A percentile compares a stretch with the other conserved stretches of the same genome.
These are phyloP conservation scores for Dendrolimus kikuchii DNA, from an alignment of 1,140 invertebrate species.

Conservation along the genomic window DNA sequence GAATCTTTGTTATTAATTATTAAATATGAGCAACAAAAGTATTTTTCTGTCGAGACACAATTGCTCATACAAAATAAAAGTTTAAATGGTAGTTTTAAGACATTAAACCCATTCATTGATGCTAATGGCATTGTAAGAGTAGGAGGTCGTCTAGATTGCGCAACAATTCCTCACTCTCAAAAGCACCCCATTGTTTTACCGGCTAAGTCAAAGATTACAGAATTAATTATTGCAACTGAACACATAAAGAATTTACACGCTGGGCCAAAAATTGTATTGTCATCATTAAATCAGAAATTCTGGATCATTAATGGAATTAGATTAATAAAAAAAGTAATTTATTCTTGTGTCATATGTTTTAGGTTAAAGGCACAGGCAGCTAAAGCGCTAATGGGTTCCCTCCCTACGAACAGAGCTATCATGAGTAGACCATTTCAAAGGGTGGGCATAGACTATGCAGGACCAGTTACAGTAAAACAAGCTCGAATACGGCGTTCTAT, in stretches of 20 bases:
- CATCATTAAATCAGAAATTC: constrained; percentile 22
- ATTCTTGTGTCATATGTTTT: no score
- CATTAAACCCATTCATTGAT: no score
- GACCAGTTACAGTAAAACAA: constrained; percentile 35
- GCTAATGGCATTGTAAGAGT: no score
- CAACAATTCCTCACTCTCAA: no score
- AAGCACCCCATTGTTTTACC: constrained; percentile 28
- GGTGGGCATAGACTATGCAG: no score
- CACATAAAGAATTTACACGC: constrained; percentile 22
- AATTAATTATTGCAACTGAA: constrained; percentile 18
- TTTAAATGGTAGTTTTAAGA: no score
- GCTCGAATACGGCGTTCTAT: constrained; percentile 8
- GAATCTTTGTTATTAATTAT: constrained; percentile 5
- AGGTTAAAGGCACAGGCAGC: no score
- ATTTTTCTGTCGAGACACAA: not conserved
- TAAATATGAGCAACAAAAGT: constrained; percentile 4
- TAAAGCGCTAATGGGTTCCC: no score
- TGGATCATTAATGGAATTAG: constrained; percentile 33
- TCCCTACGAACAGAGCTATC: no score
- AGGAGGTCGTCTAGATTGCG: no score
- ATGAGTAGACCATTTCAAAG: no score
- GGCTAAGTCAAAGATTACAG: constrained; percentile 17
- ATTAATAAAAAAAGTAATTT: no score
- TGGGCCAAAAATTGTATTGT: constrained; percentile 19
- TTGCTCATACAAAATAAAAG: not conserved